A percentile compares a stretch with the other conserved stretches of the same genome.
Conservation (phyloP, 2,113 vertebrate genomes). For the Grantiella picta region DNA sequence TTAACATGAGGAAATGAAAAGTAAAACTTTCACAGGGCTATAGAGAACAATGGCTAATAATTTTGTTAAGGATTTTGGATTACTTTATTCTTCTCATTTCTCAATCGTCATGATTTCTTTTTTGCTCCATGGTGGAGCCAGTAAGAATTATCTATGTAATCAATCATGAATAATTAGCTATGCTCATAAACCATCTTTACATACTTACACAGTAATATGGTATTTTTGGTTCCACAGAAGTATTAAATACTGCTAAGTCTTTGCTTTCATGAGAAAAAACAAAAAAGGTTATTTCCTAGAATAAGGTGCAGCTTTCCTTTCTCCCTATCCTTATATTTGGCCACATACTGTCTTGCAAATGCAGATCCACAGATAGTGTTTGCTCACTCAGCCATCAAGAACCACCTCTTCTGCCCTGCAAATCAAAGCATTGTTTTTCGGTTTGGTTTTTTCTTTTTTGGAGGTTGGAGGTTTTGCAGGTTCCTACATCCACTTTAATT, state of each 20-base stretch:
- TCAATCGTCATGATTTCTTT: not conserved
- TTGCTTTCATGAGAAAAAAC: not conserved
- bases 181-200: not conserved
- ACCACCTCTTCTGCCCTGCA: accelerated
- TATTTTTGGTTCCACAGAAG: not conserved
- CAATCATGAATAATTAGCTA: not conserved
- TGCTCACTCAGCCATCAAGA: not conserved
- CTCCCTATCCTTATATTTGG: not conserved
- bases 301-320: not conserved
- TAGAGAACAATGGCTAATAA: not conserved
- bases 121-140: not conserved
- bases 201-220: not conserved
- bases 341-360: not conserved
- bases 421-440: accelerated
- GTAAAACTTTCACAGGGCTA: not conserved
- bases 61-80: not conserved
- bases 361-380: not conserved
- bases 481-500: not conserved
- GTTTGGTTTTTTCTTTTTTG: not conserved
- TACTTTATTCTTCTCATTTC: not conserved
- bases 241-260: not conserved
- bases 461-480: not conserved
- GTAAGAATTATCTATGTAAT: not conserved
- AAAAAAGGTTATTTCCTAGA: not conserved
- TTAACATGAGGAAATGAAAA: not conserved